These are phyloP conservation scores for Balaenoptera acutorostrata DNA, from an alignment of 2,113 vertebrate genomes.

Conservation along the genomic window DNA sequence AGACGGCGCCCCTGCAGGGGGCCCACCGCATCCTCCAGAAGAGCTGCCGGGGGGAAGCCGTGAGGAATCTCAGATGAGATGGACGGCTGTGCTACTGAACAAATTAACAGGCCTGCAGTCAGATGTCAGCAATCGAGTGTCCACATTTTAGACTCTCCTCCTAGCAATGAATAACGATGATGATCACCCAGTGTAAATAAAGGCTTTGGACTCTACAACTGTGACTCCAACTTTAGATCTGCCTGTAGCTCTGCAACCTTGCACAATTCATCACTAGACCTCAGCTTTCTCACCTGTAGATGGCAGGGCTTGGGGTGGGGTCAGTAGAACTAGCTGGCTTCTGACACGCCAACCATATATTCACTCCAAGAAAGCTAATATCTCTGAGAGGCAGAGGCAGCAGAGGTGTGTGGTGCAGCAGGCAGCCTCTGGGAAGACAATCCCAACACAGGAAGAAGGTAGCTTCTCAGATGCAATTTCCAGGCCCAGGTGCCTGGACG, in stretches of 20 bases:
- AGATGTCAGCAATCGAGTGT: neutral
- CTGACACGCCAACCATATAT: neutral
- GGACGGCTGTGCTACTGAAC: neutral
- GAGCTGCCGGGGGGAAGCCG: neutral
- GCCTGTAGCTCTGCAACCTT: neutral
- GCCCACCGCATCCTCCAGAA: neutral
- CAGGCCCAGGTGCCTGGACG: neutral
- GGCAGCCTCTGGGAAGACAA: neutral
- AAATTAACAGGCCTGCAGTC: neutral
- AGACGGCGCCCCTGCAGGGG: accelerated
- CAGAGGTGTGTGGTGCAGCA: accelerated
- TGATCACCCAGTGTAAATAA: neutral
- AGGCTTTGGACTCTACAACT: neutral
- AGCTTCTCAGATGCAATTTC: neutral
- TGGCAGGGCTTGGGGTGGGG: neutral
- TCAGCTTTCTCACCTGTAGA: neutral
- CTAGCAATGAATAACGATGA: neutral
- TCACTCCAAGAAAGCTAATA: neutral
- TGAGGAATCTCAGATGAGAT: neutral
- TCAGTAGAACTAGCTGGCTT: neutral
- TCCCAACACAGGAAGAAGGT: neutral
- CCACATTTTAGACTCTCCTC: neutral
- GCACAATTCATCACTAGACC: neutral
- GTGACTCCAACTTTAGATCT: neutral
- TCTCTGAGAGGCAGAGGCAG: neutral